Conservation (phyloP, 2,113 vertebrate species). For the Dasyornis broadbenti region DNA sequence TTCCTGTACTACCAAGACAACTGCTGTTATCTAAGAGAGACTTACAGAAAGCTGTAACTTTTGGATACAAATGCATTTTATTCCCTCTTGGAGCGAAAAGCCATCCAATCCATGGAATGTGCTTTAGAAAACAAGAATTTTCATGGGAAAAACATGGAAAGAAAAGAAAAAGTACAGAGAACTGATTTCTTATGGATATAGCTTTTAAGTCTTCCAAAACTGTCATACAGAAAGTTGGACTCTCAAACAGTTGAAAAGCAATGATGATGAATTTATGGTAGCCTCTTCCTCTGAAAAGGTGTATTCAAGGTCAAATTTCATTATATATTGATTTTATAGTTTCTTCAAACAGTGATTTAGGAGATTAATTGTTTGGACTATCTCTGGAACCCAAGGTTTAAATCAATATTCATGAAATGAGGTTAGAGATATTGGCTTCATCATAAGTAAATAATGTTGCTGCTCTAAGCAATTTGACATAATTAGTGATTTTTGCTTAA, state of each 20-base stretch:
- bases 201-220: not conserved
- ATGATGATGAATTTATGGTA: not conserved
- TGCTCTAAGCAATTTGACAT: conserved; percentile 56
- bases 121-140: not conserved
- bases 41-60: not conserved
- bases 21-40: not conserved
- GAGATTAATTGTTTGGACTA: conserved; percentile 59
- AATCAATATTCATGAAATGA: conserved; percentile 68
- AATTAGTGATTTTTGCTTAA: conserved; percentile 64
- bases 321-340: conserved; percentile 65
- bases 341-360: conserved; percentile 63
- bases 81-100: not conserved
- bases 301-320: conserved; percentile 48
- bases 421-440: conserved; percentile 60
- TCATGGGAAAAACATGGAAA: not conserved
- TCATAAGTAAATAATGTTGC: conserved; percentile 63
- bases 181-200: not conserved
- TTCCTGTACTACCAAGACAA: not conserved
- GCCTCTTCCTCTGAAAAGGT: conserved; percentile 8
- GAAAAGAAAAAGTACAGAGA: not conserved
- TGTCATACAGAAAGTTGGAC: not conserved
- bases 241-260: not conserved
- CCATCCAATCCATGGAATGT: not conserved
- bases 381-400: conserved; percentile 59
- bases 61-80: not conserved